Percentiles rank a stretch among this genome's conserved stretches.
These are phyloP conservation scores for Chaetodon auriga DNA, from an alignment of 2,113 vertebrate species.

Conservation along the genomic window DNA sequence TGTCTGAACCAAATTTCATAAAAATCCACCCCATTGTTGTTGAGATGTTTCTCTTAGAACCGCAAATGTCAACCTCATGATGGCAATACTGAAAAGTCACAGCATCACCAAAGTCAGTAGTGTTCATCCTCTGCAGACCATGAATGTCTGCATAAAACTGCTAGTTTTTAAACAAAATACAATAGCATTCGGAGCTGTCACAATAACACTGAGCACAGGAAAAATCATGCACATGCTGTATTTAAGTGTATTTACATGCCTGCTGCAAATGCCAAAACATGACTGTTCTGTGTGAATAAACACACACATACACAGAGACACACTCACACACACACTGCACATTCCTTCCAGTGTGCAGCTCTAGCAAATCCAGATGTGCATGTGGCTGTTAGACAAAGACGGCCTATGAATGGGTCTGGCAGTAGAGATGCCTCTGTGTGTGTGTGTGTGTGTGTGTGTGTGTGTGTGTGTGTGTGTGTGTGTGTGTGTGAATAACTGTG, in stretches of 20 bases:
- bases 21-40: too few species aligned
- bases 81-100: too few species aligned
- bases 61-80: too few species aligned
- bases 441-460: neutral
- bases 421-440: neutral
- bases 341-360: constrained; percentile 40
- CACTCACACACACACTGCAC: constrained; percentile 15
- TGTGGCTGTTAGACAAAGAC: constrained; percentile 31
- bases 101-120: neutral
- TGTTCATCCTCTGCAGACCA: neutral
- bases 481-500: constrained; percentile 9
- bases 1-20: too few species aligned
- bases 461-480: constrained; percentile 2
- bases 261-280: constrained; percentile 20
- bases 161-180: too few species aligned
- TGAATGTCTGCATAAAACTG: neutral
- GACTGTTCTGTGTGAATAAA: neutral
- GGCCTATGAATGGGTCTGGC: constrained; percentile 21
- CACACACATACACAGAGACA: neutral
- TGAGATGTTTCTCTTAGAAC: too few species aligned
- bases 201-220: neutral
- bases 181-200: neutral
- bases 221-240: neutral
- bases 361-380: constrained; percentile 64
- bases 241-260: constrained; percentile 6